phyloP scores from a whole-genome alignment of 2,797 vertebrate species.

The Ctenosaura bakeri region DNA sequence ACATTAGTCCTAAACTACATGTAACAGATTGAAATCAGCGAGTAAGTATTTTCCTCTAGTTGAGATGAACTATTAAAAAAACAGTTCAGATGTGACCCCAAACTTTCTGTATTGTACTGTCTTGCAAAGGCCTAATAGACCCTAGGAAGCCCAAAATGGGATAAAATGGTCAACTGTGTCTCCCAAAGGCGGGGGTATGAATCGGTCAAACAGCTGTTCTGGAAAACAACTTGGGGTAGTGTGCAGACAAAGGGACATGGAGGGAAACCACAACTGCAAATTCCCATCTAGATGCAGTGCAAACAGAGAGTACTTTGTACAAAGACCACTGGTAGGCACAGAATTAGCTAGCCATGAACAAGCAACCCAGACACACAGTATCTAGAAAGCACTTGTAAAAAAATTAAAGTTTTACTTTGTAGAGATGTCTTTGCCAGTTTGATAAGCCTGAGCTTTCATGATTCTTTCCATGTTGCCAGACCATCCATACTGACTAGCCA shows the following conservation, averaged over 20 bases:
- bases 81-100: neutral
- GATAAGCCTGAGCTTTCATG: constrained; percentile 99
- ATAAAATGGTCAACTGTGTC: too few species aligned
- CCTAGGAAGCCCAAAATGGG: neutral
- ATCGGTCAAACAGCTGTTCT: neutral
- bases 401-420: constrained; percentile 87
- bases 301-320: neutral
- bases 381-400: neutral
- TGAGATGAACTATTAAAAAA: neutral
- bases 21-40: neutral
- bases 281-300: too few species aligned
- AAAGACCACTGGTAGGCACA: neutral
- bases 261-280: too few species aligned
- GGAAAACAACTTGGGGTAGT: too few species aligned
- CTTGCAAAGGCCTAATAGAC: neutral
- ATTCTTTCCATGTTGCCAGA: constrained; percentile 99
- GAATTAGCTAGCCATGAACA: neutral
- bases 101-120: neutral
- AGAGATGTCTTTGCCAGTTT: constrained; percentile 98
- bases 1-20: neutral
- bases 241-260: too few species aligned
- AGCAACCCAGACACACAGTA: neutral
- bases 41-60: neutral
- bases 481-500: constrained; percentile 99
- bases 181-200: too few species aligned